Evolutionary conservation across 2,888 invertebrate genomes (phyloP), one percentile per base, ranked within the genome.

Genomic region (Meloe dianella): DNA sequence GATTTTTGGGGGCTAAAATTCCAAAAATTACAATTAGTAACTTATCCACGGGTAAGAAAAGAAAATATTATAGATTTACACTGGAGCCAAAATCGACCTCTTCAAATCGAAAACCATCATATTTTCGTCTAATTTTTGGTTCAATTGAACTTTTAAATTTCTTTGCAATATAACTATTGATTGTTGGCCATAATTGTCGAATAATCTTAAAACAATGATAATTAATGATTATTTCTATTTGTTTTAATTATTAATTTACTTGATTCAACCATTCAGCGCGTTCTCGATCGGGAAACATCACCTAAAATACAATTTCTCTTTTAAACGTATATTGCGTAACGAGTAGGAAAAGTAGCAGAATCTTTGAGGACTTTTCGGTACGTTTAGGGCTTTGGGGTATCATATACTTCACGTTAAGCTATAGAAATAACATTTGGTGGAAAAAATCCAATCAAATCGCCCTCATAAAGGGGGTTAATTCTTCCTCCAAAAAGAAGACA

Each of bases 1-100:
- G 74, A 97, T 90, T 76, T 96, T 90, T 1, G 96, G 92, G 30
- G 97, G 96, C 94, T 94, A 84, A 86, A 87, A 78, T 63, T 30
- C 24, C 17, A 57, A 30, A 54, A 20, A 47, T 17, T 20, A 20
- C 17, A 30, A 20, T 10, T 14, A 54, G 24, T 14, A 27, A 59
- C 67, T 38, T 38, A n/a, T n/a, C n/a, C n/a, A n/a, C n/a, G n/a
- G n/a, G n/a, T n/a, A n/a, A n/a, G n/a, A n/a, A n/a, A n/a, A n/a
- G n/a, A n/a, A n/a, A n/a, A 38, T 32, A 38, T 4, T 14, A 6
- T 38, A 4, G 38, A 38, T n/a, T 74, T 74, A 80, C 80, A 47
- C 63, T 73, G 47, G 66, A 63, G 35, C 80, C 80, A 63, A 80
- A 79, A 70, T 79, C 79, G 14, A 80, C 73, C 54, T 78, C 78